These are phyloP conservation scores for Odobenus rosmarus DNA, from an alignment of 2,113 vertebrate genomes.

Conservation along the genomic window DNA sequence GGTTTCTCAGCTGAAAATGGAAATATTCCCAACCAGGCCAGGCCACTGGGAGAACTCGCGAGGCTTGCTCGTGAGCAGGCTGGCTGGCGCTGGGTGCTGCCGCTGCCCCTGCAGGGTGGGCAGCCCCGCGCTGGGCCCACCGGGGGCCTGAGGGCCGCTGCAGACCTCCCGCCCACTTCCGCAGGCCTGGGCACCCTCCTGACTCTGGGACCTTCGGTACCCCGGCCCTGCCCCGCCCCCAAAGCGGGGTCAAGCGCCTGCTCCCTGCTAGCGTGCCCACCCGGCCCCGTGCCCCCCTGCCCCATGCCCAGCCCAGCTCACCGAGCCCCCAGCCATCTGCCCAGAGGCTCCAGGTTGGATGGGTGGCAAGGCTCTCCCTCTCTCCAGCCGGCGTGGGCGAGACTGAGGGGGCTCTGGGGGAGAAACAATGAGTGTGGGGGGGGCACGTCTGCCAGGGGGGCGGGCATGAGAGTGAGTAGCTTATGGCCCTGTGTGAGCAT, in stretches of 20 bases:
- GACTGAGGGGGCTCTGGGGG: too few relatives aligned
- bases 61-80: rapidly evolving
- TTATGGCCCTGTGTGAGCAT: not conserved
- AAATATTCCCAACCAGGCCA: rapidly evolving
- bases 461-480: not conserved
- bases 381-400: not conserved
- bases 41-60: rapidly evolving
- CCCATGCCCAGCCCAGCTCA: not conserved
- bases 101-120: rapidly evolving
- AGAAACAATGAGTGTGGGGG: not conserved
- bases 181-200: not conserved
- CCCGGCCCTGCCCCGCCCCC: not conserved
- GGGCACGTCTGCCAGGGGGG: too few relatives aligned
- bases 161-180: rapidly evolving
- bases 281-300: too few relatives aligned
- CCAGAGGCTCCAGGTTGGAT: too few relatives aligned
- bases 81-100: not conserved
- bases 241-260: not conserved
- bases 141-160: rapidly evolving
- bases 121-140: not conserved
- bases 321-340: rapidly evolving
- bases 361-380: not conserved
- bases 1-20: not conserved
- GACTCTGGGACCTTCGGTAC: not conserved
- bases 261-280: not conserved